These are phyloP conservation scores for Sebastes trivittatus DNA, from an alignment of 2,797 vertebrate genomes.

Conservation along the genomic window DNA sequence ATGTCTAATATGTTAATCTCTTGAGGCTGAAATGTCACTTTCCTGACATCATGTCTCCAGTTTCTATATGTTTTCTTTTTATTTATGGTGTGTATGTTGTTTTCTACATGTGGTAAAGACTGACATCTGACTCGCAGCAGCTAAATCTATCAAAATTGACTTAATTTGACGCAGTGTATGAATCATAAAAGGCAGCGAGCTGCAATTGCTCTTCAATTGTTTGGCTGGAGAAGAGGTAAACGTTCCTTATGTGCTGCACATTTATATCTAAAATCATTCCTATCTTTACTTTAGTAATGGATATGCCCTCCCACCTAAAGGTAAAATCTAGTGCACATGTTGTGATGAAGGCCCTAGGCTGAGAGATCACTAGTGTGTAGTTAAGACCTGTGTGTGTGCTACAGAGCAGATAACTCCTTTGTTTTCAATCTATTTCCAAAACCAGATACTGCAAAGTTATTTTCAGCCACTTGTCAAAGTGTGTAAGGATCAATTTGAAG, in stretches of 20 bases:
- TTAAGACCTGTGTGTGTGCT: neutral
- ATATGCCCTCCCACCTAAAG: neutral
- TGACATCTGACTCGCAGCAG: neutral
- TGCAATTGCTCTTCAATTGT: neutral
- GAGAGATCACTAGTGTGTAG: neutral
- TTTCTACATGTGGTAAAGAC: neutral
- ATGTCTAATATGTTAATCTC: neutral
- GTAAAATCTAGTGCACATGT: neutral
- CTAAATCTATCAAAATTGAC: neutral
- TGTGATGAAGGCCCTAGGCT: neutral
- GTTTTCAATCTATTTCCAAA: constrained; percentile 4
- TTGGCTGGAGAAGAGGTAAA: neutral
- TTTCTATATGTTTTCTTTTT: neutral
- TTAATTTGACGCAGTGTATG: neutral
- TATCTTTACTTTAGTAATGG: neutral
- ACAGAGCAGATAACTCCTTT: neutral
- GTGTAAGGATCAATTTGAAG: constrained; percentile 5
- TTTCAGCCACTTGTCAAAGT: constrained; percentile 9
- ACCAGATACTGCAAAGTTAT: neutral
- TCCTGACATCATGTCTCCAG: neutral
- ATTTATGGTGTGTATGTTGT: neutral
- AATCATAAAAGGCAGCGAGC: constrained; percentile 1
- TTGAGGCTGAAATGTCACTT: neutral
- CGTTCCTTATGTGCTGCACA: neutral
- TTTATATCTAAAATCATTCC: neutral